A percentile compares a stretch with the other conserved stretches of the same genome.
phyloP scores from a whole-genome alignment of 2,888 invertebrate genomes.

The Tipula helvola region DNA sequence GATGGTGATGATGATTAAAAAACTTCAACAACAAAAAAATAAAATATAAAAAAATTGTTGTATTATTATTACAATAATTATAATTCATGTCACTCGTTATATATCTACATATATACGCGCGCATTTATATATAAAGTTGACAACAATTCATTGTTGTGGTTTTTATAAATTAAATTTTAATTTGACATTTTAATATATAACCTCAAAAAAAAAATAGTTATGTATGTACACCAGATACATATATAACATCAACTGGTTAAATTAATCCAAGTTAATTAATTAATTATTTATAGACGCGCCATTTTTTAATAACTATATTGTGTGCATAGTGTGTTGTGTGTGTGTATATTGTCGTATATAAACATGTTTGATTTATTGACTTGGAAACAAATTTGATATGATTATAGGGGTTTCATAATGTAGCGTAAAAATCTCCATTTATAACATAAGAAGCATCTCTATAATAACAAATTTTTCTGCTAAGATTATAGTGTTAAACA shows the following conservation, averaged over 20 bases:
- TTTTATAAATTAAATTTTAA: slow-evolving; percentile 4
- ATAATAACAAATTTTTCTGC: too few relatives aligned
- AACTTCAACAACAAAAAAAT: neutral
- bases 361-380: neutral
- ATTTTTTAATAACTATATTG: neutral
- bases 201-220: neutral
- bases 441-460: too few relatives aligned
- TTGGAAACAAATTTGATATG: neutral
- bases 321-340: neutral
- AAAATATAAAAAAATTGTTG: neutral
- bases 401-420: neutral
- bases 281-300: slow-evolving; percentile 4
- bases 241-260: neutral
- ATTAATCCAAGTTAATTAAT: slow-evolving; percentile 4
- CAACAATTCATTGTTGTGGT: slow-evolving; percentile 4
- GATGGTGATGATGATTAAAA: neutral
- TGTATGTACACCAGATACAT: neutral
- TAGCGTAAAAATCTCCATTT: too few relatives aligned
- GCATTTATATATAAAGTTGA: neutral
- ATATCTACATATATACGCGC: neutral
- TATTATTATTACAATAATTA: slow-evolving; percentile 4
- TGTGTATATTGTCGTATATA: neutral
- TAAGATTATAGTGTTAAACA: too few relatives aligned
- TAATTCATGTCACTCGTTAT: neutral
- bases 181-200: slow-evolving; percentile 4